Conservation (phyloP, 1,140 invertebrate genomes). For the Globodera rostochiensis region DNA sequence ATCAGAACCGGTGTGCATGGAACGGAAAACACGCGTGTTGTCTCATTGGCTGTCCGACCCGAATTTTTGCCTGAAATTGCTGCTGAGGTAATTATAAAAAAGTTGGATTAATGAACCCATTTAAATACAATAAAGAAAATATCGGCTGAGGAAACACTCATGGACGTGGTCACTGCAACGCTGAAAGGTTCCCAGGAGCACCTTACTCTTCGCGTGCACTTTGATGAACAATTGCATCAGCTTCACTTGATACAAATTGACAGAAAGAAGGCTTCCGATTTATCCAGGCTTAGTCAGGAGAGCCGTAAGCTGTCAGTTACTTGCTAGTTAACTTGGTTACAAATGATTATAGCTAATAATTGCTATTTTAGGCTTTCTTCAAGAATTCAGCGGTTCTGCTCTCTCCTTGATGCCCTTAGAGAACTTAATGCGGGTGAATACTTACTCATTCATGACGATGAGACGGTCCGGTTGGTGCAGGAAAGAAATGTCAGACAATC, state of each 20-base stretch:
- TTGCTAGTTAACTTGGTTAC: too few species aligned
- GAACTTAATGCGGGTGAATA: background rate
- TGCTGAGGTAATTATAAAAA: background rate
- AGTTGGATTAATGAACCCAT: background rate
- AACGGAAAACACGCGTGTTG: background rate
- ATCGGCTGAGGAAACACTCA: conserved; percentile 2
- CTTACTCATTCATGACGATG: background rate
- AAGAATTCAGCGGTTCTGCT: background rate
- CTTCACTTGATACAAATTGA: background rate
- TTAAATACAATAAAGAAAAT: conserved; percentile 5
- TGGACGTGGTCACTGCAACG: conserved; percentile 15
- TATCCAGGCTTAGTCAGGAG: background rate
- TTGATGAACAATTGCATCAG: background rate
- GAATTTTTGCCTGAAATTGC: conserved; percentile 27
- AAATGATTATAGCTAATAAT: background rate
- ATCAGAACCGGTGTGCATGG: conserved; percentile 13
- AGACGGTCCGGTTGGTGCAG: background rate
- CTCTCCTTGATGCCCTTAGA: background rate
- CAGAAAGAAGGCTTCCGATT: background rate
- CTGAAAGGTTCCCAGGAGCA: conserved; percentile 18
- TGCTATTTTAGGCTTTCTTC: background rate
- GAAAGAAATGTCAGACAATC: background rate
- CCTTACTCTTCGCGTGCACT: background rate
- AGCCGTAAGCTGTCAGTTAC: background rate
- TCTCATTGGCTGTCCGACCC: background rate